Conservation (phyloP, 2,797 vertebrate genomes). For the Tinamus major region DNA sequence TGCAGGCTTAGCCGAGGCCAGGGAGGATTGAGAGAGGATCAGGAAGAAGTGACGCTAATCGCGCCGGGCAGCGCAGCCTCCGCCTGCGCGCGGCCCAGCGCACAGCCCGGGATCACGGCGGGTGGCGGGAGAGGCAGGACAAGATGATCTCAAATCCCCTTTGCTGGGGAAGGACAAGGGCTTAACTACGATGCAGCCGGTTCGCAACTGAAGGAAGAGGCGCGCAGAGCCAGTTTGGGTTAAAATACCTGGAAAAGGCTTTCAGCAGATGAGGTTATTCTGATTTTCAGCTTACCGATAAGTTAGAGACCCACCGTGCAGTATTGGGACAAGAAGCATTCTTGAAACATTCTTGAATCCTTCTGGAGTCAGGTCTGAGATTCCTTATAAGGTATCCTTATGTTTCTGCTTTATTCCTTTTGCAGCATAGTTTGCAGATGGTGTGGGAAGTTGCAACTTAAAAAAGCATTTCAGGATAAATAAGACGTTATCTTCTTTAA, state of each 20-base stretch:
- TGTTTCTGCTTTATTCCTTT: slow-evolving; percentile 41
- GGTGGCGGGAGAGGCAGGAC: not conserved
- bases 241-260: not conserved
- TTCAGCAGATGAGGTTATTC: not conserved
- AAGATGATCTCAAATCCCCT: not conserved
- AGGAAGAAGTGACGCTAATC: slow-evolving; percentile 58
- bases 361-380: slow-evolving; percentile 36
- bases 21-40: slow-evolving; percentile 33
- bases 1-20: not conserved
- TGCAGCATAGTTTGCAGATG: slow-evolving; percentile 6
- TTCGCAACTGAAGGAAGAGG: not conserved
- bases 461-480: not conserved
- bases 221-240: not conserved
- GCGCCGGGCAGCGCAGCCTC: not conserved
- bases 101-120: not conserved
- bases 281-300: not conserved
- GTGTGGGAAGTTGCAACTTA: not conserved
- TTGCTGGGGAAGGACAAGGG: not conserved
- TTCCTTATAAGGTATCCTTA: slow-evolving; percentile 57
- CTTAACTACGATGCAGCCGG: not conserved
- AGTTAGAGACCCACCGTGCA: not conserved
- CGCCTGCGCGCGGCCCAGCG: not conserved
- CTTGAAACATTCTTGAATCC: slow-evolving; percentile 24
- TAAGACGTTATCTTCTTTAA: not conserved
- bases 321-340: slow-evolving; percentile 6